phyloP scores from a whole-genome alignment of 1,140 invertebrate species.

The Pseudomyrmex sp. region DNA sequence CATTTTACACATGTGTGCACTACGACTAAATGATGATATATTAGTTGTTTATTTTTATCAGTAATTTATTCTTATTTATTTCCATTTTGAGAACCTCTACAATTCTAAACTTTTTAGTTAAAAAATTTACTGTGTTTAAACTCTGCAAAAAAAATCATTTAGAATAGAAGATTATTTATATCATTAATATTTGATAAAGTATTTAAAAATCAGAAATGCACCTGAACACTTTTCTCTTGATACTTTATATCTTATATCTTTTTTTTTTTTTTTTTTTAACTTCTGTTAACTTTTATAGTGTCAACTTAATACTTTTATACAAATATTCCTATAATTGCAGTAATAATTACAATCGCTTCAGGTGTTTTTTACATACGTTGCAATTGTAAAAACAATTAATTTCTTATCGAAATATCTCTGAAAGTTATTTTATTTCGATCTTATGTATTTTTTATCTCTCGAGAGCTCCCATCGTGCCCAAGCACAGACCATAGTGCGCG shows the following conservation, averaged over 20 bases:
- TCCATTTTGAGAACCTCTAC: too few species aligned
- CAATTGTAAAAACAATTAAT: conserved; percentile 24
- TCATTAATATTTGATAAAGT: conserved; percentile 17
- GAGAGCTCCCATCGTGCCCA: neutral
- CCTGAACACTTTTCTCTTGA: conserved; percentile 10
- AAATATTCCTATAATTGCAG: conserved; percentile 47
- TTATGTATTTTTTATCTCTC: neutral
- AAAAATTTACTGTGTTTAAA: neutral
- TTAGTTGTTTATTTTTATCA: neutral
- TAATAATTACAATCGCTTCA: conserved; percentile 23
- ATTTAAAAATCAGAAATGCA: conserved; percentile 26
- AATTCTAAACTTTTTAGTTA: too few species aligned
- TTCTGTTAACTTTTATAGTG: neutral
- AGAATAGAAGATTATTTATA: conserved; percentile 13
- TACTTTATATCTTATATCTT: neutral
- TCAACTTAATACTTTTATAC: conserved; percentile 38
- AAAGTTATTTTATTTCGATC: conserved; percentile 13
- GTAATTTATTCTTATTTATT: conserved; percentile 24
- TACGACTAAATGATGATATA: conserved; percentile 14
- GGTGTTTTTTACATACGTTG: conserved; percentile 22
- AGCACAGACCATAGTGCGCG: neutral
- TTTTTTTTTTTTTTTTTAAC: neutral
- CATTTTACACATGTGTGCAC: neutral
- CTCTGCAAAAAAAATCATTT: conserved; percentile 16
- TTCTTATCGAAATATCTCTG: conserved; percentile 1